phyloP scores from a whole-genome alignment of 1,140 invertebrate genomes.

The Ectropis grisescens region DNA sequence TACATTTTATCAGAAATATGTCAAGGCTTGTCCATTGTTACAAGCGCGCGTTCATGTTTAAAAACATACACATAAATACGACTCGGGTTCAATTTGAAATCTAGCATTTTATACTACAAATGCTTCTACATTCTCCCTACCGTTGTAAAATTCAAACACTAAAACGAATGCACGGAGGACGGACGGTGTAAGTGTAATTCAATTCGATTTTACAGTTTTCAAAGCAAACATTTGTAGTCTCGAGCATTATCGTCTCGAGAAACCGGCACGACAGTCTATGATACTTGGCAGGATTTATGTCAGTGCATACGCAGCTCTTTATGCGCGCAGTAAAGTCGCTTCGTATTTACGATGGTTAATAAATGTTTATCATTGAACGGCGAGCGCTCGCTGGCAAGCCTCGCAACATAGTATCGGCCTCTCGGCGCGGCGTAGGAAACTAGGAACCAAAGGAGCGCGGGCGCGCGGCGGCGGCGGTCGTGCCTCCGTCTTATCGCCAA shows the following conservation, averaged over 20 bases:
- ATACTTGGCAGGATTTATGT: slow-evolving; percentile 44
- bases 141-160: slow-evolving; percentile 6
- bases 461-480: slow-evolving; percentile 11
- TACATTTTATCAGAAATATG: too few species aligned
- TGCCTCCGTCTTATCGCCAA: too few species aligned
- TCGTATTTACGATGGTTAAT: slow-evolving; percentile 52
- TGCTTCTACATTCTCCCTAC: slow-evolving; percentile 8
- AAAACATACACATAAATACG: too few species aligned
- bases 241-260: slow-evolving; percentile 20
- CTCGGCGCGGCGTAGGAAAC: neutral
- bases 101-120: slow-evolving; percentile 11
- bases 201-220: slow-evolving; percentile 22
- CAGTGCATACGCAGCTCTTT: slow-evolving; percentile 37
- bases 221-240: slow-evolving; percentile 19
- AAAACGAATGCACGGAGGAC: slow-evolving; percentile 11
- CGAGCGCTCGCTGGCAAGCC: slow-evolving; percentile 6
- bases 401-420: neutral
- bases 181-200: slow-evolving; percentile 18
- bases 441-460: slow-evolving; percentile 9
- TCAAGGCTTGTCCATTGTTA: too few species aligned
- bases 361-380: slow-evolving; percentile 57
- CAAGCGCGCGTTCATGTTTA: too few species aligned
- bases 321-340: slow-evolving; percentile 46
- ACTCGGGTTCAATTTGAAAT: too few species aligned
- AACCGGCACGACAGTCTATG: slow-evolving; percentile 27